Evolutionary conservation across 2,888 invertebrate genomes (phyloP), one percentile per base, ranked within the genome.

Genomic region (Melolontha melolontha): DNA sequence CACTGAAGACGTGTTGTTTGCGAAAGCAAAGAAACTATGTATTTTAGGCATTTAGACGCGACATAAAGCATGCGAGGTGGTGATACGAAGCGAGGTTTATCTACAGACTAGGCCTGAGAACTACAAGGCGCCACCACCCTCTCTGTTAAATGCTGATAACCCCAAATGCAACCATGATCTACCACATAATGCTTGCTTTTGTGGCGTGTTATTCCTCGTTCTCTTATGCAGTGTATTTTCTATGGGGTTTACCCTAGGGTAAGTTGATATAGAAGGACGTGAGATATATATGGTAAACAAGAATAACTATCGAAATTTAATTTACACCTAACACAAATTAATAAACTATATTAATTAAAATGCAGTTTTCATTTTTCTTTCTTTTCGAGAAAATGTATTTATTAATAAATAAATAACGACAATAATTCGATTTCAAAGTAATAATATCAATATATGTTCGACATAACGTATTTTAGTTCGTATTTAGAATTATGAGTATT

Each of bases 41-140:
- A 64, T 71, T 71, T 68, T 65, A 72, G 63, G 42, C 70, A 70
- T 68, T 71, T 67, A 67, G 65, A 57, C 70, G 57, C 68, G 67
- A 70, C 72, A 71, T 71, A 70, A 72, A 73, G 72, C 71, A 72
- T 70, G 68, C 54, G 68, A 71, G 62, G 72, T 69, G 71, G 66
- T 67, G 72, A 71, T 72, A 71, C 71, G 63, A 55, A 68, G 64
- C 63, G 68, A 64, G 67, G 68, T 67, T 67, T 71, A 71, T 71
- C 71, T 71, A 52, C 52, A 70, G 72, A 69, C 67, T 59, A 68
- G 66, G 70, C 68, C 65, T 71, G 66, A 68, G 67, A 64, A 51
- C 40, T 40, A 11, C 47, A 64, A n/a, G 64, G 64, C 64, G 64
- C 64, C 64, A 63, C 49, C 34, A 34, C 50, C 50, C 64, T 14